Percentiles rank a stretch among this genome's conserved stretches.
Conservation (phyloP, 2,113 vertebrate genomes). For the Chitala chitala region DNA sequence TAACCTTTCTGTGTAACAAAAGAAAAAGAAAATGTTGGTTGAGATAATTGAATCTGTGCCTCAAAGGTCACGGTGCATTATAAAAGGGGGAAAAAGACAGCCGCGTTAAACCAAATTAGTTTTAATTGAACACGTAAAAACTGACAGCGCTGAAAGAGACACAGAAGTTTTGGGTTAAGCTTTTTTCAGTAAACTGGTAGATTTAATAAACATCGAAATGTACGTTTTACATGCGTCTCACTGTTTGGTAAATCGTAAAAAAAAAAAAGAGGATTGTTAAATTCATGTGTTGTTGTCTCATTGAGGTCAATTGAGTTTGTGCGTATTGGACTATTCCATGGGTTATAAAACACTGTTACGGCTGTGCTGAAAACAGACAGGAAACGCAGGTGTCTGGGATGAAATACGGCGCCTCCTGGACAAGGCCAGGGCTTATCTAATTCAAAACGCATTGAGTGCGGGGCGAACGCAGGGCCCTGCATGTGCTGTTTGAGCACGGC, state of each 20-base stretch:
- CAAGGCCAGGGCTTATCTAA: neutral
- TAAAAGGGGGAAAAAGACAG: no score
- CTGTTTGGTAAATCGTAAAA: neutral
- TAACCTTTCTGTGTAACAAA: conserved; percentile 24
- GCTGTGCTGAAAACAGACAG: neutral
- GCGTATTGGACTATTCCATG: neutral
- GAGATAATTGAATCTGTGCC: conserved; percentile 24
- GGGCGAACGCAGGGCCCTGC: neutral
- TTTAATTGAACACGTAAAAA: neutral
- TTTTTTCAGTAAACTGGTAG: neutral
- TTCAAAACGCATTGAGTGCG: neutral
- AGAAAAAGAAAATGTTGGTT: conserved; percentile 13
- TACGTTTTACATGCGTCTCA: no score
- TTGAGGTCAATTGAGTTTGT: neutral
- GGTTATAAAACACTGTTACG: conserved; percentile 8
- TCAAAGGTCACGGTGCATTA: conserved; percentile 14
- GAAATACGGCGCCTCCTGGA: conserved; percentile 7
- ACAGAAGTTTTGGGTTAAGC: neutral
- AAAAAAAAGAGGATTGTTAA: neutral
- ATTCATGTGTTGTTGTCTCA: neutral
- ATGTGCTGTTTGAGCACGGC: neutral
- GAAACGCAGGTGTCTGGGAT: conserved; percentile 12
- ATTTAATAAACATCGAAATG: no score
- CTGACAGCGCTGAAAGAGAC: neutral
- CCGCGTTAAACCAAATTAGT: neutral